Conservation (phyloP, 2,113 vertebrate species). For the Chaetura pelagica region DNA sequence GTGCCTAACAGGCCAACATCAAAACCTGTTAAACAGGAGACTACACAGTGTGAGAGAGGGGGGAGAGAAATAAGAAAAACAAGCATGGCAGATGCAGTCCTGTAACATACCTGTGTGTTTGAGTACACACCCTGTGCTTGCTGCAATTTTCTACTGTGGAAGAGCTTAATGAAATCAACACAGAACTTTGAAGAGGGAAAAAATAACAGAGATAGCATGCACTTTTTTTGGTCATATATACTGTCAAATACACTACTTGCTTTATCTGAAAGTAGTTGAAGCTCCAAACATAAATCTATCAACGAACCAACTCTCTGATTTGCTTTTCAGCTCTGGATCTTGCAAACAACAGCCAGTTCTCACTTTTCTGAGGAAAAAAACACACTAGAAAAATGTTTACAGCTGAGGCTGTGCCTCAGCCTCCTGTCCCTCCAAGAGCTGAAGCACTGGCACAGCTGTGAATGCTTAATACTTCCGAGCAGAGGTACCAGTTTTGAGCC, state of each 20-base stretch:
- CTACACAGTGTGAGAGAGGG: accelerated
- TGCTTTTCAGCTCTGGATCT: not conserved
- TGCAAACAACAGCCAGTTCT: not conserved
- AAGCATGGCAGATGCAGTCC: not conserved
- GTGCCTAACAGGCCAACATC: not conserved
- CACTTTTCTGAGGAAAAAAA: no score
- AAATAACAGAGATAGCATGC: not conserved
- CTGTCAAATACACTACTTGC: not conserved
- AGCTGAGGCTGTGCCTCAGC: not conserved
- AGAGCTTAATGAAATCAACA: not conserved
- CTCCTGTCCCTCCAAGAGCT: accelerated
- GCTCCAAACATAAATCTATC: not conserved
- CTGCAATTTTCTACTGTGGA: not conserved
- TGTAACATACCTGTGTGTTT: not conserved
- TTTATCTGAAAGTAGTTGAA: not conserved
- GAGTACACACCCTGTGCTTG: not conserved
- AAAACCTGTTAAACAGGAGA: not conserved
- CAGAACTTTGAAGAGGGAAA: not conserved
- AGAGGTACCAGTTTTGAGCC: not conserved
- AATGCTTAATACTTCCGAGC: accelerated
- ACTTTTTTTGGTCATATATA: not conserved
- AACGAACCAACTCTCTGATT: not conserved
- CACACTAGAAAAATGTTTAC: not conserved
- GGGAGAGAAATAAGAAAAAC: accelerated
- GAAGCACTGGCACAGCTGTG: not conserved